Conservation (phyloP, 2,113 vertebrate genomes). For the Aphelocoma coerulescens region DNA sequence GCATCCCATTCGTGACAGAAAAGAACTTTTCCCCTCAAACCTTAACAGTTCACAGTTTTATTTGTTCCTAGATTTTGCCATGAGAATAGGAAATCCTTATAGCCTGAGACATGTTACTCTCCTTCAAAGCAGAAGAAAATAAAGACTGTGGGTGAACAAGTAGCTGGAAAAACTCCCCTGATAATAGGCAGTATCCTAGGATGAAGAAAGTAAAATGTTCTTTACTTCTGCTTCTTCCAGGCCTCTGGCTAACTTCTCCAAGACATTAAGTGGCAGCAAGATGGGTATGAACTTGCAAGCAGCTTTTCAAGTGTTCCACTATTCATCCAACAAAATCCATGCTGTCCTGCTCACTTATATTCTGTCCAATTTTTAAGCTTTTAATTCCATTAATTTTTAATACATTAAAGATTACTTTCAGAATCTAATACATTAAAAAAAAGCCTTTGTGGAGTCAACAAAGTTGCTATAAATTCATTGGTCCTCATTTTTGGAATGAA, state of each 20-base stretch:
- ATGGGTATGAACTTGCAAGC: background rate
- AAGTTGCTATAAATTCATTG: background rate
- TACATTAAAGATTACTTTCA: background rate
- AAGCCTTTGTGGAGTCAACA: background rate
- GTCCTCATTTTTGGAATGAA: background rate
- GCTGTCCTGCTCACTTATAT: background rate
- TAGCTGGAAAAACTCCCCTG: background rate
- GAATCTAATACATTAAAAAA: background rate
- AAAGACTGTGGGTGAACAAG: background rate
- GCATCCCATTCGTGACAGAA: background rate
- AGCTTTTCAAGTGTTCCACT: background rate
- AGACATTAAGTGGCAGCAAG: background rate
- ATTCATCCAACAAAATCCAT: background rate
- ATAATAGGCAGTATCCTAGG: background rate
- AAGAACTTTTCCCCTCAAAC: background rate
- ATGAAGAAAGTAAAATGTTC: background rate
- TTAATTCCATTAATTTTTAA: background rate
- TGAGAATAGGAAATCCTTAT: background rate
- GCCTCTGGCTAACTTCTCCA: background rate
- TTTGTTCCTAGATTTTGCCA: background rate
- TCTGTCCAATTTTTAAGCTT: background rate
- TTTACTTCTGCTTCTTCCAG: background rate
- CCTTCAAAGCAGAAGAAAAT: background rate
- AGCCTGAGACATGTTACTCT: background rate
- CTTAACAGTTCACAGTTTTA: background rate